A percentile compares a stretch with the other conserved stretches of the same genome.
These are phyloP conservation scores for Grapholita molesta DNA, from an alignment of 1,140 invertebrate genomes.

Conservation along the genomic window DNA sequence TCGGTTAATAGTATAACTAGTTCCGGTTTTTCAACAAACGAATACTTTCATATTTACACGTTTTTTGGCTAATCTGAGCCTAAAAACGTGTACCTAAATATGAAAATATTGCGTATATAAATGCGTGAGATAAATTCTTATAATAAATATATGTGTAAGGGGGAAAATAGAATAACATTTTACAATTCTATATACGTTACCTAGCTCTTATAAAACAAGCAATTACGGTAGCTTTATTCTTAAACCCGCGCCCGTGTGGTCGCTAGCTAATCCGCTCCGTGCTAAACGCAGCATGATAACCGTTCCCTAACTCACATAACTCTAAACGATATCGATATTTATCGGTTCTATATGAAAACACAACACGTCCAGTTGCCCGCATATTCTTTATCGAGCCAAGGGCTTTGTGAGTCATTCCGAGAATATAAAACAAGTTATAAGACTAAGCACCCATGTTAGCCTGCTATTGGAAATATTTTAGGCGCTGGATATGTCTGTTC, in stretches of 20 bases:
- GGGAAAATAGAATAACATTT: too few species aligned
- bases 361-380: slow-evolving; percentile 7
- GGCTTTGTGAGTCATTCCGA: slow-evolving; percentile 8
- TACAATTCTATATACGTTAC: too few species aligned
- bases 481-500: too few species aligned
- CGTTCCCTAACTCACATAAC: slow-evolving; percentile 3
- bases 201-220: too few species aligned
- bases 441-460: neutral
- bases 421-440: neutral
- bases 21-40: too few species aligned
- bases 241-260: neutral
- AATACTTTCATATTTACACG: too few species aligned
- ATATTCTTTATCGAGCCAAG: slow-evolving; percentile 8
- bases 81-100: too few species aligned
- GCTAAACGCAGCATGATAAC: neutral
- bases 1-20: too few species aligned
- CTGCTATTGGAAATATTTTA: neutral
- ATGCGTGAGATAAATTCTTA: too few species aligned
- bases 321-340: neutral
- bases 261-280: neutral
- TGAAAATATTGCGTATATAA: too few species aligned
- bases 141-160: too few species aligned
- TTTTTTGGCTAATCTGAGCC: too few species aligned
- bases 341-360: slow-evolving; percentile 11
- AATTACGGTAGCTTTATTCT: neutral